Evolutionary conservation across 2,113 vertebrate species (phyloP), one percentile per base, ranked within the genome.

Genomic region (Bambusicola thoracicus): DNA sequence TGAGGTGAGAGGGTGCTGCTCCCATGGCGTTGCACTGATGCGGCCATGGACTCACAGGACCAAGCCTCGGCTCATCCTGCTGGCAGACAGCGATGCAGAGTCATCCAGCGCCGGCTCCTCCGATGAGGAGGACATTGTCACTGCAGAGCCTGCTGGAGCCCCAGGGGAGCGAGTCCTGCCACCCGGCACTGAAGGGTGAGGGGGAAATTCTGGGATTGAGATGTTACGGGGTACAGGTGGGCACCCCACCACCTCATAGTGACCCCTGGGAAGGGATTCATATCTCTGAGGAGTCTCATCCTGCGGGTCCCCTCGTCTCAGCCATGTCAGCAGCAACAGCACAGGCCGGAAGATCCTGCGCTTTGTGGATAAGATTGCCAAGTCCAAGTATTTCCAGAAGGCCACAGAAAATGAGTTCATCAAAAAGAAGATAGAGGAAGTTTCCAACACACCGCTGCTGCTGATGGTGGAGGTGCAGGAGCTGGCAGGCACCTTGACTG

Each of bases 361-460:
- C 97, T 98, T 99, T 24, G 98, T 99, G 86, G 98, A 99, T 85
- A 99, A 98, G 98, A 99, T 99, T 0, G 96, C 98, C 67, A 99
- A 99, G 96, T 99, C 98, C 75, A 98, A 98, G 92, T 99, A 98
- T 76, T 99, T 99, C 97, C 99, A 99, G 97, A 98, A 96, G 89
- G 98, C 98, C 51, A 97, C 98, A 0, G 98, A 99, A 90, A 99
- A 98, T 0, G 98, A 99, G 95, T 99, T 98, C 93, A 98, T 99
- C 93, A 99, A 98, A 90, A 99, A 99, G 97, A 99, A 98, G 97
- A 98, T 99, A 3, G 98, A 98, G 94, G 98, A 99, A 94, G 98
- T 99, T 96, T 99, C 98, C 95, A 99, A 99, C 97, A 99, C 97
- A 0, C 98, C 98, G 0, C 95, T 99, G 93, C 97, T 99, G 94